Percentiles rank a stretch among this genome's conserved stretches.
Conservation (phyloP, 2,888 invertebrate species). For the Rotaria sp. region DNA sequence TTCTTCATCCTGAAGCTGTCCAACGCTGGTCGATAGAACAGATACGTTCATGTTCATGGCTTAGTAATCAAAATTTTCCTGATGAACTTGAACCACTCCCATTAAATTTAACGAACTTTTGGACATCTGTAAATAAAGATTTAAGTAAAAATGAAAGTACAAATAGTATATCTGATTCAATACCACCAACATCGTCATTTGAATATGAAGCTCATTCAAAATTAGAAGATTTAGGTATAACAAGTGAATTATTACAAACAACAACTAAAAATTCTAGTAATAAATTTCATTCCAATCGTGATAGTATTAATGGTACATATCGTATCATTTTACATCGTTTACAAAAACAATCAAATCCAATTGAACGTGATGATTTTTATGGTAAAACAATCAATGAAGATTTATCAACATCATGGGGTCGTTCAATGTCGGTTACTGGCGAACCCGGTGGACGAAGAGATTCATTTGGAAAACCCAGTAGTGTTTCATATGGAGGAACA, state of each 20-base stretch:
- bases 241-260: neutral
- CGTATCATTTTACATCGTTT: conserved; percentile 63
- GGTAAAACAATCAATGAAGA: neutral
- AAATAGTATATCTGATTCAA: neutral
- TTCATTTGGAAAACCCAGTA: neutral
- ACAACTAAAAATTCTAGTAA: neutral
- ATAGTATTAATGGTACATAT: conserved; percentile 61
- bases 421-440: neutral
- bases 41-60: conserved; percentile 60
- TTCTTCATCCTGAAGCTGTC: conserved; percentile 53
- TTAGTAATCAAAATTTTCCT: conserved; percentile 57
- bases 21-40: conserved; percentile 54
- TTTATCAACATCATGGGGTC: neutral
- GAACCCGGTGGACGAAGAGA: neutral
- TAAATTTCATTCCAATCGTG: neutral
- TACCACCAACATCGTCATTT: neutral
- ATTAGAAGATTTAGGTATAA: conserved; percentile 36
- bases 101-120: conserved; percentile 24
- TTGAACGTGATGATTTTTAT: conserved; percentile 4
- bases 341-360: conserved; percentile 43
- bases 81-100: conserved; percentile 44
- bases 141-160: neutral
- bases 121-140: neutral
- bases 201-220: conserved; percentile 31
- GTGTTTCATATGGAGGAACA: neutral